Base-by-base conservation (phyloP, 2,797 vertebrate genomes). In the Pangasius krempfi region DNA sequence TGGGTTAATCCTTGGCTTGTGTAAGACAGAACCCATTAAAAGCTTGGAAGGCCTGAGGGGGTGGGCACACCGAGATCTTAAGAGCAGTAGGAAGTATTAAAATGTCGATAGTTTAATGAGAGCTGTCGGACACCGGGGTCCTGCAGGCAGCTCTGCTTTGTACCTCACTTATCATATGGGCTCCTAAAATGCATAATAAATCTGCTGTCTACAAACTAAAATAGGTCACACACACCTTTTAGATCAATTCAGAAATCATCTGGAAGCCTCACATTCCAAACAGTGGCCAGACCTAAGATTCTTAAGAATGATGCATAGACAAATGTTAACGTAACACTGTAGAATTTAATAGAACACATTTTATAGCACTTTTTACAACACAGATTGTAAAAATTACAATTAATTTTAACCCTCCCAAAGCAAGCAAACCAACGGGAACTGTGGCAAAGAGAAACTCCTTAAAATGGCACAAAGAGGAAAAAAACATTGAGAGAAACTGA, bases 31-130 rank as follows among this genome's bases (percentile, higher is more conserved):
- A 87, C 50, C 90, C 84, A 91, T 91, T 91, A 88, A 91, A 89
- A 88, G 84, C 78, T 76, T 75, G 68, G 90, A 85, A 70, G 72
- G 82, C 58, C 86, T 82, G 86, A 78, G 47, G 86, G 56, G 90
- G 91, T 90, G 92, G 83, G 92, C 92, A 88, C 90, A 89, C 93
- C 89, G 90, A 93, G 89, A 91, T 93, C 68, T 90, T 87, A 90
- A 88, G 91, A 93, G 92, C 91, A 93, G 91, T 93, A 89, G 91
- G 90, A 81, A 92, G 90, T 89, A 85, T 89, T 93, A 93, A 94
- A 92, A 92, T 94, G 93, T 94, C 93, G 89, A 94, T 94, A 89
- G 82, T 87, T 89, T 90, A 91, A 89, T 89, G 85, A 90, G 88
- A 89, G 81, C 85, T 81, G 85, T 89, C 58, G 78, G 90, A 89